Base-by-base conservation (phyloP, 2,888 invertebrate species). In the Rhaphigaster nebulosa region DNA sequence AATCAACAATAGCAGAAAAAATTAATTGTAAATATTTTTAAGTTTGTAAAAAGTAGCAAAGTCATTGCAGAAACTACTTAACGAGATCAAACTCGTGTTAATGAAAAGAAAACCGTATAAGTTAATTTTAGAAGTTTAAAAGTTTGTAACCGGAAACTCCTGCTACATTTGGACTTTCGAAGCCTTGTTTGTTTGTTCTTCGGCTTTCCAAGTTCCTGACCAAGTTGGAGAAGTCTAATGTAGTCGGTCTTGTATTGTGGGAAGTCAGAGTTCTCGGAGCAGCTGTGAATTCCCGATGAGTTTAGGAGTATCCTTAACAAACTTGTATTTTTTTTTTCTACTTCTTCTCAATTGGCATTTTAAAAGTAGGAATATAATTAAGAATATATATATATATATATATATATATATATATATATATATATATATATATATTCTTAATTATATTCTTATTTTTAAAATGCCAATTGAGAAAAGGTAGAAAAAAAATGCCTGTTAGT, bases 241-340 rank as follows among this genome's bases (percentile, higher is more conserved):
- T 65, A 65, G 29, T 65, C 65, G 29, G 65, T 65, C 4, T 1
- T 65, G 65, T 65, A 29, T 65, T 65, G 29, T 65, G 65, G 65
- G 15, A 65, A 65, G 18, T 29, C 65, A 1, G 29, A 65, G 65
- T 18, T 65, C 12, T 13, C 65, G 15, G 15, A 29, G 29, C 65
- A 65, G 65, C 65, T 65, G 65, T 65, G 65, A 65, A 65, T 65
- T 65, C 65, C 29, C 65, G 29, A 65, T 65, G 29, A 65, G 65
- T 34, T 65, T 4, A 65, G 18, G 18, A 65, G n/a, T 15, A 4
- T 0, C 5, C 29, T 65, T 23, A 29, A 29, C 65, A 0, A 65
- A 34, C 29, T 29, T 65, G 29, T 65, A 18, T 65, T 29, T 34
- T 65, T 34, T 60, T 29, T 10, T 10, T 29, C 29, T 5, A 56